Evolutionary conservation across 1,140 invertebrate species (phyloP).

Genomic region (Venturia canescens): DNA sequence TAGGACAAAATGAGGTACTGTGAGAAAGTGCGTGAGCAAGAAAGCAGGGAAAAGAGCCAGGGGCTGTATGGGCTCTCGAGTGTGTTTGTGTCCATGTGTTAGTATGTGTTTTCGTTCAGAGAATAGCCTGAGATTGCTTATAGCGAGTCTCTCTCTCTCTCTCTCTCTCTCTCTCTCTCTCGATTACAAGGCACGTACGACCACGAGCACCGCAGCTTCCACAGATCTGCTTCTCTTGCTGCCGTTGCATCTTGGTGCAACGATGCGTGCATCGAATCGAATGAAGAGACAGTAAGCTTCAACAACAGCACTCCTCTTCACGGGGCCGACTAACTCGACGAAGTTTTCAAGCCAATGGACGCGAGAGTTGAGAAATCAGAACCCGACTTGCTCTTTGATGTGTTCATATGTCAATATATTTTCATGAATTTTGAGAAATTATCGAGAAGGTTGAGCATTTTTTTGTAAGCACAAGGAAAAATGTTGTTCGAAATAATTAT

Average conservation of each 20-base stretch:
- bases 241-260: conserved; percentile 15
- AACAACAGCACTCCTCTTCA: neutral
- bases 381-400: too few species aligned
- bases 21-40: conserved; percentile 25
- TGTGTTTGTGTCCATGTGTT: neutral
- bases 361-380: too few species aligned
- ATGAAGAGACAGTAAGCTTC: conserved; percentile 18
- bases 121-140: conserved; percentile 9
- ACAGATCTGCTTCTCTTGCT: conserved; percentile 56
- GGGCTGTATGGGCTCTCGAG: neutral
- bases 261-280: conserved; percentile 8
- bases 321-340: too few species aligned
- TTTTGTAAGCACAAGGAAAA: too few species aligned
- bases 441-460: too few species aligned
- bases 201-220: conserved; percentile 52
- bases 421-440: too few species aligned
- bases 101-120: neutral
- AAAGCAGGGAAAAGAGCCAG: neutral
- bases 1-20: conserved; percentile 22
- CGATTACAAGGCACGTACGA: conserved; percentile 69
- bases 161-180: too few species aligned
- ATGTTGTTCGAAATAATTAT: too few species aligned
- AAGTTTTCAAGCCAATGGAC: too few species aligned
- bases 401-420: too few species aligned
- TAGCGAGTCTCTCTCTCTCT: too few species aligned